phyloP scores from a whole-genome alignment of 2,888 invertebrate species.

The Trachelus tabidus region DNA sequence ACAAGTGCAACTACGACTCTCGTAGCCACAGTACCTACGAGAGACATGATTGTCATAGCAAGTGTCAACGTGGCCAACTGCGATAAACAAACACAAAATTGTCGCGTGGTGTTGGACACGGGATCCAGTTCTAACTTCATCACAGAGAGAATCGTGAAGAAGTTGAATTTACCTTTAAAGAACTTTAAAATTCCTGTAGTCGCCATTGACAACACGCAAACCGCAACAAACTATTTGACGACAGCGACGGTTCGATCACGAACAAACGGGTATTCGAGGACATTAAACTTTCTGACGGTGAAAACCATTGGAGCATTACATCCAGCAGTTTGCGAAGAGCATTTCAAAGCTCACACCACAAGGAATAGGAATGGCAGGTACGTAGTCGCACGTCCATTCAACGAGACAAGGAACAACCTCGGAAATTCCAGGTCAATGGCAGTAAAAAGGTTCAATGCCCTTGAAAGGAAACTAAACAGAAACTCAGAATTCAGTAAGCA shows the following conservation, averaged over 20 bases:
- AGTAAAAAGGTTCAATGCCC: slow-evolving; percentile 13
- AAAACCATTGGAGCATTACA: no score
- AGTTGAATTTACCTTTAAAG: slow-evolving; percentile 4
- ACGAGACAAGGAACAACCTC: slow-evolving; percentile 7
- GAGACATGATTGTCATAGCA: no score
- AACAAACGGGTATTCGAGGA: no score
- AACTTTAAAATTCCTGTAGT: not conserved
- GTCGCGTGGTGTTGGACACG: not conserved
- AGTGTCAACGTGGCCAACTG: no score
- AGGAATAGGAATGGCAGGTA: slow-evolving; percentile 15
- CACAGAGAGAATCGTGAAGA: not conserved
- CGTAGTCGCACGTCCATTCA: slow-evolving; percentile 24
- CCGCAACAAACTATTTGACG: no score
- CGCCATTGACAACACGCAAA: not conserved
- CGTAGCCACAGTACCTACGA: no score
- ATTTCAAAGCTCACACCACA: slow-evolving; percentile 8
- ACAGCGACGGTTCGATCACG: no score
- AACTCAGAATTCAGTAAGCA: slow-evolving; percentile 13
- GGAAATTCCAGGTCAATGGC: slow-evolving; percentile 15
- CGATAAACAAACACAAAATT: not conserved
- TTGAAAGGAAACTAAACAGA: slow-evolving; percentile 17
- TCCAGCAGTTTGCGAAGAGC: slow-evolving; percentile 14
- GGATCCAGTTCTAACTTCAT: slow-evolving; percentile 6
- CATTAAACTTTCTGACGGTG: no score
- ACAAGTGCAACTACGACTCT: no score